phyloP scores from a whole-genome alignment of 2,888 invertebrate species.

The Chouioia cunea region DNA sequence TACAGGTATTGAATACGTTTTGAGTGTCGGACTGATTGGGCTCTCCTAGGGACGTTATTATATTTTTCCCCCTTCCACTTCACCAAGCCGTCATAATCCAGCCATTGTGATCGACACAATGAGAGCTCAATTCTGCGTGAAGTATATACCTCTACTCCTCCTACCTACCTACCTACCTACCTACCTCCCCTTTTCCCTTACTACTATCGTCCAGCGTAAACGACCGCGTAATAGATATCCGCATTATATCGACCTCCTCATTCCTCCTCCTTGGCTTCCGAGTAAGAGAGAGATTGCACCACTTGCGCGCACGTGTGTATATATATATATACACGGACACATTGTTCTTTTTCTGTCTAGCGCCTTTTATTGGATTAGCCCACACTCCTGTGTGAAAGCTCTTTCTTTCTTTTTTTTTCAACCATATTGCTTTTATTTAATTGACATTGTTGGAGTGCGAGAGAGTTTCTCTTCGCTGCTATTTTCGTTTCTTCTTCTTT shows the following conservation, averaged over 20 bases:
- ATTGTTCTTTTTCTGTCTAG: background rate
- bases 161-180: no score
- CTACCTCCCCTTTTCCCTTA: slow-evolving; percentile 11
- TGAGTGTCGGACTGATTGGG: no score
- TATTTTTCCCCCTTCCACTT: no score
- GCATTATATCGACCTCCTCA: slow-evolving; percentile 5
- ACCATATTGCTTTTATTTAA: no score
- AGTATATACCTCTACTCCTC: slow-evolving; percentile 56
- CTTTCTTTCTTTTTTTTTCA: no score
- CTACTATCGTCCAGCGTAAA: slow-evolving; percentile 30
- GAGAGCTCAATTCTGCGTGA: slow-evolving; percentile 59
- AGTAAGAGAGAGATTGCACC: background rate
- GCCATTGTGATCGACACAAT: slow-evolving; percentile 62
- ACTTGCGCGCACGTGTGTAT: background rate
- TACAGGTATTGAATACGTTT: no score
- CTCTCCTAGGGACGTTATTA: slow-evolving; percentile 6
- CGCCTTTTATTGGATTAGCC: no score
- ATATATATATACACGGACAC: no score
- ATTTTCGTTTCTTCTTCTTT: no score
- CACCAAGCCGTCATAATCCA: slow-evolving; percentile 57
- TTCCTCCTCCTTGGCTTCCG: background rate
- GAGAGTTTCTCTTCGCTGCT: no score
- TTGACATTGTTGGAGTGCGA: no score
- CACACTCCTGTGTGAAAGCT: no score
- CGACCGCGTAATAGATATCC: slow-evolving; percentile 56